phyloP scores from a whole-genome alignment of 2,797 vertebrate species.

The Pseudomugil tenellus region DNA sequence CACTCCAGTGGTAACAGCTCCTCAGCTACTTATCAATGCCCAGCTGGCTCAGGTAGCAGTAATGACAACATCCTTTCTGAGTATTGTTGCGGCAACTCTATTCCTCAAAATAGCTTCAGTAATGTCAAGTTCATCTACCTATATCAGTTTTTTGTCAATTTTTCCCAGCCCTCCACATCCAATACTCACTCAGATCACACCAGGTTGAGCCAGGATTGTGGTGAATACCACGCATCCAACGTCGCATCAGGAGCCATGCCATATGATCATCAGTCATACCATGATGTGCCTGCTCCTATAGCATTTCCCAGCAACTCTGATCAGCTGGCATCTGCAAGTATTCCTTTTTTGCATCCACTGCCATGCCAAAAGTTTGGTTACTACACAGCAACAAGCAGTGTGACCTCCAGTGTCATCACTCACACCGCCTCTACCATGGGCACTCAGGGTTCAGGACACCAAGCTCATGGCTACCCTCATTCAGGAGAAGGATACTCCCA shows the following conservation, averaged over 20 bases:
- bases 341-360: conserved; percentile 71
- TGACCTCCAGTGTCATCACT: conserved; percentile 75
- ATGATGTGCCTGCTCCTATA: conserved; percentile 42
- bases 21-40: conserved; percentile 67
- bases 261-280: conserved; percentile 67
- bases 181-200: conserved; percentile 51
- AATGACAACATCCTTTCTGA: neutral
- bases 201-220: conserved; percentile 72
- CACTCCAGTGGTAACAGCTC: conserved; percentile 47
- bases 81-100: neutral
- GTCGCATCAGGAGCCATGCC: conserved; percentile 50
- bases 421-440: conserved; percentile 74
- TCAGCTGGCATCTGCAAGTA: conserved; percentile 56
- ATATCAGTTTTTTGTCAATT: conserved; percentile 62
- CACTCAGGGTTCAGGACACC: conserved; percentile 32
- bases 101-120: neutral
- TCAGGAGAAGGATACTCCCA: conserved; percentile 60
- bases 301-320: conserved; percentile 46
- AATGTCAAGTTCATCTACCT: conserved; percentile 30
- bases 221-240: conserved; percentile 76
- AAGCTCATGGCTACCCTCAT: conserved; percentile 65
- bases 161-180: conserved; percentile 67
- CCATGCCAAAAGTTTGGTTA: conserved; percentile 82
- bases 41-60: conserved; percentile 78
- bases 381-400: conserved; percentile 36